Base-by-base conservation (phyloP, 2,113 vertebrate genomes). In the Struthio camelus region DNA sequence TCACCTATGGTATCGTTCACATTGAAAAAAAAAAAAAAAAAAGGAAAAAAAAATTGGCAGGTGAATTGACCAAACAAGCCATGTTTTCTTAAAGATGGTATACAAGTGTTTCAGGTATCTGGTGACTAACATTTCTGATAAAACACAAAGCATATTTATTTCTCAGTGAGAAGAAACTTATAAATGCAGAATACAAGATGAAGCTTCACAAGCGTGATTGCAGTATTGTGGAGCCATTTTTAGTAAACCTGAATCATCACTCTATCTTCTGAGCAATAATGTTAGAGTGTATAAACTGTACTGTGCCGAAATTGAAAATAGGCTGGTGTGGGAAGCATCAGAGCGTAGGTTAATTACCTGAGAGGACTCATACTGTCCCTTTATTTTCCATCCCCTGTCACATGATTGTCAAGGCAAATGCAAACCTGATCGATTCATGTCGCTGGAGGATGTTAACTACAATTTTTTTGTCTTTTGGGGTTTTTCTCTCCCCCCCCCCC, bases 241-340 rank as follows among this genome's bases (percentile, higher is more conserved):
- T 96, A 96, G 94, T 80, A 91, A 96, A 91, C 72, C 94, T 97
- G 91, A 95, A 96, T 96, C 93, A 96, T 93, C 93, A 94, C 72
- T 97, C 89, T 94, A n/a, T 94, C 91, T 96, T 95, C 92, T 97
- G 94, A 97, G 96, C 96, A 97, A 96, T 96, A 97, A 97, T 97
- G 96, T 95, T 97, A 85, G 96, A 96, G 93, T 92, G 91, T 94
- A 80, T 95, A 86, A 95, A 95, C 69, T 65, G 75, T 97, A 94
- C 80, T 93, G 71, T 95, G 93, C 51, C 2, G 9, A 89, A 87
- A 93, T 93, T 96, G 95, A 96, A 97, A 96, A 97, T 92, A 97
- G 93, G 87, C 91, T 97, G 94, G 78, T 96, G 88, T 89, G 82
- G 85, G 86, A 94, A 96, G 82, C 72, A 53, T 50, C 9, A 6